Base-by-base conservation (phyloP, 2,113 vertebrate genomes). In the Silurus asotus region DNA sequence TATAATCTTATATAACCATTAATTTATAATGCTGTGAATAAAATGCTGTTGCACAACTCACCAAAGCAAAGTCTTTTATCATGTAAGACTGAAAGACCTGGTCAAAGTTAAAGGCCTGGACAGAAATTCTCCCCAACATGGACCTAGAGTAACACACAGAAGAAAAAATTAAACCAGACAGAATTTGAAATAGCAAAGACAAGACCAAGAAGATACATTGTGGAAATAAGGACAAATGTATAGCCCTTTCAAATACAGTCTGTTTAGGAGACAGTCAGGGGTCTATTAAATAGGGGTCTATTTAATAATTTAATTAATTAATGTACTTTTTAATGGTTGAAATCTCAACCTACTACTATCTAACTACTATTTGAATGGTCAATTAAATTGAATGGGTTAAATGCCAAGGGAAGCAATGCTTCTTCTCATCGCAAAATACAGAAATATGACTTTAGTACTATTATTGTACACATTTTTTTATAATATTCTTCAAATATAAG, bases 101-200 rank as follows among this genome's bases (percentile, higher is more conserved):
- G 85, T 95, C 94, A 91, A 95, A 95, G 87, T 91, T 93, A 89
- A 90, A 95, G 2, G 89, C 86, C 87, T 94, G 93, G 62, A 91
- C 90, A 7, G 93, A 93, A 64, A 95, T 90, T 88, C 94, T 93
- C 15, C 94, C 94, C 37, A 95, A 51, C 94, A 95, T 95, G 65
- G 94, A 95, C 95, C 94, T 95, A 75, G 72, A 89, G 58, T 11
- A 75, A 75, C 17, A 85, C 13, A 64, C 5, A 76, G 20, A 23
- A 58, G 11, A n/a, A 84, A 53, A 14, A 11, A 62, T 45, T 49
- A 53, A 5, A 67, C 25, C 20, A 55, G 55, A 8, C 14, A 25
- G 20, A 51, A 65, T 82, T 28, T 14, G 10, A 67, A 65, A 67
- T 19, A 11, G 37, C n/a, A 65, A 25, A 55, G 61, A 65, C 8